Base-by-base conservation (phyloP, 2,888 invertebrate genomes). In the Lacanobia oleracea region DNA sequence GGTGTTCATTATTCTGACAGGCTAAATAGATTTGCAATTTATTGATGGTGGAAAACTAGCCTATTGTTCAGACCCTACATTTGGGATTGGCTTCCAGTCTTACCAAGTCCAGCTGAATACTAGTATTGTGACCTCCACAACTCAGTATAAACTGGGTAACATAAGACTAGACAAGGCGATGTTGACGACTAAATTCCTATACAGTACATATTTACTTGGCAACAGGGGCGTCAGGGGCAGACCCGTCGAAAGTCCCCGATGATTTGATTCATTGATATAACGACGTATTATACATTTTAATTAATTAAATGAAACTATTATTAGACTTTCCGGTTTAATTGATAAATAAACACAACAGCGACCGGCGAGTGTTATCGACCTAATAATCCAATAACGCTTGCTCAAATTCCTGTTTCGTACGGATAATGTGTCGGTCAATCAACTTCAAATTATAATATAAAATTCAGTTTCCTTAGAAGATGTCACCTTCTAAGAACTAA, bases 311-410 rank as follows among this genome's bases (percentile, higher is more conserved):
- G 33, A 63, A 63, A 45, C 51, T 18, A 0, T 8, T 45, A 72
- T 51, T 12, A 1, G 12, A 54, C 2, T 33, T 40, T 67, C 57
- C 60, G 16, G 54, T 61, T 54, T 27, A 18, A 54, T 60, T 60
- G 48, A 56, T 69, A 74, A 74, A 43, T 27, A 45, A 14, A 33
- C 18, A 75, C 40, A 18, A n/a, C 9, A 33, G 14, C 14, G 48
- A 66, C 16, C 14, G 23, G 18, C 6, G 23, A 48, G 40, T 56
- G n/a, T 16, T 33, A 72, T 50, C 40, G n/a, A 75, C 33, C 14
- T 40, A 33, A 40, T 33, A 54, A 40, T 56, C 9, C 18, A 21
- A 37, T 12, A 1, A 2, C 23, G 21, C 6, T 56, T 50, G 12
- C 10, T 8, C 12, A 57, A 40, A 43, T 33, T 50, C 50, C 43